Conservation (phyloP, 2,888 invertebrate species). For the Calephelis perditalis region DNA sequence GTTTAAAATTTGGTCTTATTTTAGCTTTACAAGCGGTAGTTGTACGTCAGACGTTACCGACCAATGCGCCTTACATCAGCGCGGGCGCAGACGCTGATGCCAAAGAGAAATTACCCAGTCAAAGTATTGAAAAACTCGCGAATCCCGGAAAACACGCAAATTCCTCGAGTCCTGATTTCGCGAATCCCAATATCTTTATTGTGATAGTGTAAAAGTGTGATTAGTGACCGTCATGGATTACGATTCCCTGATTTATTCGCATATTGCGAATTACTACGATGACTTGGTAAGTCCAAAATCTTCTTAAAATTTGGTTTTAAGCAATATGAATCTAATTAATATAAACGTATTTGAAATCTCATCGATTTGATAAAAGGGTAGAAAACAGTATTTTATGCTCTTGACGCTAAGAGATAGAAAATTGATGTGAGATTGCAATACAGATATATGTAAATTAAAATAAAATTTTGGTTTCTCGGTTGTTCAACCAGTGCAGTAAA, state of each 20-base stretch:
- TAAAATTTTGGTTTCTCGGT: too few species aligned
- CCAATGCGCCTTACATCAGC: conserved; percentile 76
- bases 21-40: conserved; percentile 75
- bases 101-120: conserved; percentile 38
- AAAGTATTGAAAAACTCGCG: conserved; percentile 25
- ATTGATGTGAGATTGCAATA: too few species aligned
- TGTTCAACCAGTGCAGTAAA: too few species aligned
- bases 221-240: conserved; percentile 76
- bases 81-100: conserved; percentile 47
- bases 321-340: too few species aligned
- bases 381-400: too few species aligned
- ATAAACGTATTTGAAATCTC: too few species aligned
- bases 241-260: conserved; percentile 81
- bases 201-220: conserved; percentile 29
- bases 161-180: conserved; percentile 17
- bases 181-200: conserved; percentile 23
- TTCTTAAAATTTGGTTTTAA: too few species aligned
- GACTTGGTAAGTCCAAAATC: conserved; percentile 66
- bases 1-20: conserved; percentile 79
- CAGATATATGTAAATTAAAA: too few species aligned
- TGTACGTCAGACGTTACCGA: conserved; percentile 69
- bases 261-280: conserved; percentile 81
- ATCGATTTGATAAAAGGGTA: too few species aligned
- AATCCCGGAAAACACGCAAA: conserved; percentile 17
- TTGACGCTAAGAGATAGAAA: too few species aligned